A percentile compares a stretch with the other conserved stretches of the same genome.
phyloP scores from a whole-genome alignment of 35 echinoderm and acorn worm species.

The Apostichopus parvimensis region DNA sequence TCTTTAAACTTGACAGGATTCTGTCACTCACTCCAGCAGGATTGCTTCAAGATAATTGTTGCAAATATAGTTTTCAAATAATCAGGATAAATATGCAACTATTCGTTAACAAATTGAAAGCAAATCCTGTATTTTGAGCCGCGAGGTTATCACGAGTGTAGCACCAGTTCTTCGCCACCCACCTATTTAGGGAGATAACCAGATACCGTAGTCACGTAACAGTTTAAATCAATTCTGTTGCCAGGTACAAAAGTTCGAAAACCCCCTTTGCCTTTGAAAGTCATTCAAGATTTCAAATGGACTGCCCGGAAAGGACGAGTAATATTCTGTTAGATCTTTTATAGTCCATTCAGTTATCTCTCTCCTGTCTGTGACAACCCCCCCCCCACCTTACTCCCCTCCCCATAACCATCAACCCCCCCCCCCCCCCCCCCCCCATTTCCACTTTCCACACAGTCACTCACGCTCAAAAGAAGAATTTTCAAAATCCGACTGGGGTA shows the following conservation, averaged over 20 bases:
- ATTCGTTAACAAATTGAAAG: too few relatives aligned
- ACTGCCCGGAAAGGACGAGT: too few relatives aligned
- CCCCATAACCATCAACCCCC: too few relatives aligned
- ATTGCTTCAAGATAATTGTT: not conserved
- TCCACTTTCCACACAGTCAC: too few relatives aligned
- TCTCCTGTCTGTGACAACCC: not conserved
- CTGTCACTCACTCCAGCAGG: not conserved
- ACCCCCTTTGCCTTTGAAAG: too few relatives aligned
- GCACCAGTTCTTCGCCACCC: not conserved
- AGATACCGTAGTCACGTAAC: not conserved
- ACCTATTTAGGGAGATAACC: not conserved
- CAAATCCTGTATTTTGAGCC: not conserved
- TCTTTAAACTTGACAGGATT: not conserved
- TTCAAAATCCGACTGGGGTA: too few relatives aligned
- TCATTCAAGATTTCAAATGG: too few relatives aligned
- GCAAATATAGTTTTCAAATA: not conserved
- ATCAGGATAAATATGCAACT: not conserved
- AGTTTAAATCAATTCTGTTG: too few relatives aligned
- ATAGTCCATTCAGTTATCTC: too few relatives aligned
- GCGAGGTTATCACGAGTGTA: not conserved
- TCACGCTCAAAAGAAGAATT: too few relatives aligned
- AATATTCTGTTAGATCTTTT: too few relatives aligned
- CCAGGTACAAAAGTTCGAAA: too few relatives aligned
- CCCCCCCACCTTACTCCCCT: not conserved
- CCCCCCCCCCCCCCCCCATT: not conserved